Evolutionary conservation across 2,888 invertebrate genomes (phyloP).

Genomic region (Pammene fasciana): DNA sequence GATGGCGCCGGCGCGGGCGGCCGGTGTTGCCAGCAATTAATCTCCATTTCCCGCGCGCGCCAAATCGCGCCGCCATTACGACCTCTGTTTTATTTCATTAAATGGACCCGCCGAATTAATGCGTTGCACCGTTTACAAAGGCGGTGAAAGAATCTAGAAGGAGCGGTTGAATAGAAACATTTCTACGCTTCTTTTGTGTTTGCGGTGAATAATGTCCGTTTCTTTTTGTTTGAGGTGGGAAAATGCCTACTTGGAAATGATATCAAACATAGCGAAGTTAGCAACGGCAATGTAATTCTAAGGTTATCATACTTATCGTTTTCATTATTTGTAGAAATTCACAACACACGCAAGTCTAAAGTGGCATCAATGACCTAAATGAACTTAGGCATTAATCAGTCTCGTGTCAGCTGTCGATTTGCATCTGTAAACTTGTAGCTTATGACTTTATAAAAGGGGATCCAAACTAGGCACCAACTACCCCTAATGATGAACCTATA

Average conservation of each 20-base stretch:
- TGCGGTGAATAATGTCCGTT: constrained; percentile 61
- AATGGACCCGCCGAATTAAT: constrained; percentile 77
- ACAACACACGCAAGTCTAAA: no score
- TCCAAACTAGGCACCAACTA: no score
- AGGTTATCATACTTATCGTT: no score
- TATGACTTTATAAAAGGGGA: no score
- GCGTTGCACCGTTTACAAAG: constrained; percentile 71
- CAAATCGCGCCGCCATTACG: constrained; percentile 76
- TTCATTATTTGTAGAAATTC: no score
- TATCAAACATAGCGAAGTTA: constrained; percentile 30
- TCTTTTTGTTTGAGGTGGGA: constrained; percentile 56
- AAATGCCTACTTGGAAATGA: constrained; percentile 45
- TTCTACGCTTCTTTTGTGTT: constrained; percentile 67
- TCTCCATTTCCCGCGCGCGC: constrained; percentile 79
- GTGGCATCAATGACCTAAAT: no score
- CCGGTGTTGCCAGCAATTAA: constrained; percentile 77
- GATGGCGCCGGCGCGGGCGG: constrained; percentile 62
- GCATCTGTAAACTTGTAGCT: no score
- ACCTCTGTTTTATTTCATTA: constrained; percentile 80
- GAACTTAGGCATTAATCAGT: no score
- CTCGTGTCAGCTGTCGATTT: no score
- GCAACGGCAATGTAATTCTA: constrained; percentile 22
- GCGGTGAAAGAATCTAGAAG: constrained; percentile 65
- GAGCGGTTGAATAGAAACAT: constrained; percentile 61
- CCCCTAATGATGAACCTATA: no score